Base-by-base conservation (phyloP, 2,888 invertebrate species). In the Rhagium mordax region DNA sequence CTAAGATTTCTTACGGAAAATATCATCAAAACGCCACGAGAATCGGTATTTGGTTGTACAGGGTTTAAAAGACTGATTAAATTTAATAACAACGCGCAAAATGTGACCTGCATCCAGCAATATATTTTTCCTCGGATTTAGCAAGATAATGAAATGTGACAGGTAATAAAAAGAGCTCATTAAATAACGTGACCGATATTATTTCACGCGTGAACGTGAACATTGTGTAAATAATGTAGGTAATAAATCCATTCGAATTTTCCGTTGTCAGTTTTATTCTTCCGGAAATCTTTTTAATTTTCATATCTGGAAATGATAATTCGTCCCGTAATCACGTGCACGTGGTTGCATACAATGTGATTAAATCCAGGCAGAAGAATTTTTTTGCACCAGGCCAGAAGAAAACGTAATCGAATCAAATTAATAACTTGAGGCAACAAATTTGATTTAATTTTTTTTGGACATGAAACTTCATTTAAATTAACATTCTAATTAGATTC, bases 151-250 rank as follows among this genome's bases (percentile, higher is more conserved):
- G 4, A n/a, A 41, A 41, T 41, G 41, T 41, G n/a, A 41, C 41
- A 41, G 41, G n/a, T 41, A 41, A 41, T 41, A 41, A 41, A 41
- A 41, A n/a, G n/a, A 41, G 13, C 41, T 41, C 41, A 41, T 41
- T 41, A 41, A 41, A 41, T 41, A 41, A 41, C 41, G 41, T 41
- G 41, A 41, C 41, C 41, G n/a, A 41, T 5, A 41, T 41, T 6
- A 41, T 49, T 60, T 48, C 7, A 20, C 64, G 24, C 27, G 64
- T 49, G 49, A 15, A 29, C 64, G n/a, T 49, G 41, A 41, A 41
- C 1, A 41, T 41, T 41, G 10, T 41, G 3, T n/a, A 41, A 41
- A 41, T 41, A 41, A n/a, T 41, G 3, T 6, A n/a, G n/a, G 33
- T 33, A 3, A 33, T 33, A 33, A 5, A 33, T n/a, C n/a, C 1